Evolutionary conservation across 2,888 invertebrate species (phyloP), one percentile per base, ranked within the genome.

Genomic region (Hirtodrosophila alboralis): DNA sequence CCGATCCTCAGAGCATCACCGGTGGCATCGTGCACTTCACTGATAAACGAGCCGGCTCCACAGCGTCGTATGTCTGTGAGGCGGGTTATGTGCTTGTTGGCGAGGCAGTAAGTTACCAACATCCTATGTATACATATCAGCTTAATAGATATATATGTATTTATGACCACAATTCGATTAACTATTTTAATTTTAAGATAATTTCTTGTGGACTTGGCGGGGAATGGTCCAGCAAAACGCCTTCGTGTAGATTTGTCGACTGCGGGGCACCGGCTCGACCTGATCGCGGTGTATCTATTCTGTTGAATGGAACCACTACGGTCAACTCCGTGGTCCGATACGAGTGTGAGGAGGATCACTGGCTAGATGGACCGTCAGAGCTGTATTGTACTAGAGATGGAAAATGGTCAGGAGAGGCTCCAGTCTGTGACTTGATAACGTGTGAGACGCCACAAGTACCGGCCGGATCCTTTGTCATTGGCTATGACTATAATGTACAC

Each of bases 401-500:
- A 8, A 96, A 95, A 88, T 97, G 97, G 97, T 96, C 95, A 0
- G 94, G 95, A 31, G 94, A 95, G 84, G 94, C 95, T 41, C 96
- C 97, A 0, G 93, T 94, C n/a, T 97, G 97, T 89, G 95, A 96
- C 92, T 90, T 97, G 84, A 96, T 97, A 57, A 94, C 95, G 0
- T 97, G 97, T 87, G 94, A 95, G 27, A 95, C 96, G 71, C 97
- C 97, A 0, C 95, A 96, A 80, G 95, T 96, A 0, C 96, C 96
- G 0, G 91, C 95, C 0, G 97, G 96, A 5, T 95, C 96, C 6
- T 96, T 94, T 89, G 96, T 97, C 59, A 95, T 96, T 12, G 96
- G 96, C 0, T 96, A 96, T 87, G 96, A 96, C 87, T 95, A 97
- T 87, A 96, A 96, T 87, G 94, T 97, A 0, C 96, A 96, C 89